Evolutionary conservation across 2,797 vertebrate genomes (phyloP).

Genomic region (Tapirus indicus): DNA sequence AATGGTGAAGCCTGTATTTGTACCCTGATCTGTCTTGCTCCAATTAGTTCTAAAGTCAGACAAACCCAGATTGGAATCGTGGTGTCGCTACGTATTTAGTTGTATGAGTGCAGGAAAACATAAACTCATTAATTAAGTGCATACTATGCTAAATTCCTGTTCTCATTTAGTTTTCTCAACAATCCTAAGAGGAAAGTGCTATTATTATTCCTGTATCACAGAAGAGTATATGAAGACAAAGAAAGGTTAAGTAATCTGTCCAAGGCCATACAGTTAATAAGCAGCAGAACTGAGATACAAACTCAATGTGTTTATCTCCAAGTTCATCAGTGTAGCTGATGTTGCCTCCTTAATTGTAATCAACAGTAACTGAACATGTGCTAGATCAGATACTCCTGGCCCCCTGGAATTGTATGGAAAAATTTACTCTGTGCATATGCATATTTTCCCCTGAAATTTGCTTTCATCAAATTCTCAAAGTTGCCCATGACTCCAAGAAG

Average conservation of each 20-base stretch:
- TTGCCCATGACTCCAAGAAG: not conserved
- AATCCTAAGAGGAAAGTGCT: not conserved
- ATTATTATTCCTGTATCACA: not conserved
- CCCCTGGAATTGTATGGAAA: not conserved
- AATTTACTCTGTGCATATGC: not conserved
- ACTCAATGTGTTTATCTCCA: not conserved
- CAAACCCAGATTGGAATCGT: not conserved
- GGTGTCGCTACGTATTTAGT: not conserved
- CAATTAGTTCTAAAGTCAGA: not conserved
- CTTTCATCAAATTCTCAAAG: not conserved
- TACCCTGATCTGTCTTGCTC: not conserved
- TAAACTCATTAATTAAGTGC: not conserved
- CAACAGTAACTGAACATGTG: not conserved
- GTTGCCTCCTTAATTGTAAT: not conserved
- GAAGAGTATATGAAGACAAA: constrained; percentile 14
- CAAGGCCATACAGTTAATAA: not conserved
- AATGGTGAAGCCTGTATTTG: not conserved
- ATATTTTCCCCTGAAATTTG: not conserved
- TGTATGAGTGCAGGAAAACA: not conserved
- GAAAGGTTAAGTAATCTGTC: not conserved
- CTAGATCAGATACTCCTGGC: not conserved
- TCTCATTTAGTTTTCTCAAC: not conserved
- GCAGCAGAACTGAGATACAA: not conserved
- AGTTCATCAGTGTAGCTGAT: not conserved
- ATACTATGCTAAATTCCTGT: not conserved